phyloP scores from a whole-genome alignment of 2,888 invertebrate species.

The Uropetala carovei region DNA sequence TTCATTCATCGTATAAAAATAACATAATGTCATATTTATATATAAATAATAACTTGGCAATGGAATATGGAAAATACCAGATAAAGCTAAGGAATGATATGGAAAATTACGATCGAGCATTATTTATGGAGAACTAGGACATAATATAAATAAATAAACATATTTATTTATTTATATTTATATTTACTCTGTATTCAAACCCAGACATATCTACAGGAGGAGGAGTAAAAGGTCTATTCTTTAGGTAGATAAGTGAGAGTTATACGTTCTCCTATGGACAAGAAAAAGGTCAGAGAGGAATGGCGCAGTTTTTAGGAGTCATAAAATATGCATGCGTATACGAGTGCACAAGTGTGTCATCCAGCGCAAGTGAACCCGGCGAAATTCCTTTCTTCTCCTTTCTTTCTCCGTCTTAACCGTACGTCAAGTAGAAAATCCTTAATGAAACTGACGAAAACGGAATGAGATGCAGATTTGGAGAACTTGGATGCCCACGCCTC shows the following conservation, averaged over 20 bases:
- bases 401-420: neutral
- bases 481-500: neutral
- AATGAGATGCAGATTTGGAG: neutral
- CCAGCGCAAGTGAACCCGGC: neutral
- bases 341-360: neutral
- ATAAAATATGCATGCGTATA: constrained; percentile 18
- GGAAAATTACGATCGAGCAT: too few species aligned
- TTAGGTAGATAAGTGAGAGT: neutral
- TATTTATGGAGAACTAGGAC: too few species aligned
- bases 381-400: neutral
- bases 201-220: neutral
- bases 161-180: too few species aligned
- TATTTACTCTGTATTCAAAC: too few species aligned
- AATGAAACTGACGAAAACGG: constrained; percentile 13
- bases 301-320: neutral
- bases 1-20: too few species aligned
- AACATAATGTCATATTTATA: too few species aligned
- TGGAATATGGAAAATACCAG: too few species aligned
- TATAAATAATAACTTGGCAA: too few species aligned
- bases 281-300: neutral
- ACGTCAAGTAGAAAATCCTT: neutral
- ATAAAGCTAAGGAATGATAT: too few species aligned
- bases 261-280: neutral
- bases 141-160: too few species aligned
- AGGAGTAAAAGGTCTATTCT: too few species aligned